Conservation (phyloP, 2,797 vertebrate species). For the Labroides dimidiatus region DNA sequence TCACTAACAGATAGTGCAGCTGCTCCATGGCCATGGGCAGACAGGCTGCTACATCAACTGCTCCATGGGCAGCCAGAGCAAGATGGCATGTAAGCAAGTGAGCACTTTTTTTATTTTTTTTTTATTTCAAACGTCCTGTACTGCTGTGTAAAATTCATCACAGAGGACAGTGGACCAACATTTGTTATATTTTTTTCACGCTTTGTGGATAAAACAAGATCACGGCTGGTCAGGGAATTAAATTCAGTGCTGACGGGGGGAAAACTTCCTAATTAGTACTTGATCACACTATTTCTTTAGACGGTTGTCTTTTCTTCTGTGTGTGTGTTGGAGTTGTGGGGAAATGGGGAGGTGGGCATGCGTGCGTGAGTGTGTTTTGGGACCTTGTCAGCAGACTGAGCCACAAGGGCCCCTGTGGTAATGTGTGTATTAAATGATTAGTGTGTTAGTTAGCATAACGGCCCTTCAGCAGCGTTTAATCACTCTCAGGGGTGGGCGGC, state of each 20-base stretch:
- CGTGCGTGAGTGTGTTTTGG: constrained; percentile 78
- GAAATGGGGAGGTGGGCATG: constrained; percentile 53
- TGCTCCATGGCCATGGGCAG: constrained; percentile 82
- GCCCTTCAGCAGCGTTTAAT: constrained; percentile 85
- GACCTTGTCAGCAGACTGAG: constrained; percentile 83
- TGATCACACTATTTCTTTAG: constrained; percentile 76
- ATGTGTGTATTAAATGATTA: constrained; percentile 88
- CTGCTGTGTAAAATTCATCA: constrained; percentile 54
- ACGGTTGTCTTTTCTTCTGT: constrained; percentile 66
- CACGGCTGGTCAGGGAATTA: constrained; percentile 71
- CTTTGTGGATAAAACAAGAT: constrained; percentile 73
- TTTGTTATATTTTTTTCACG: constrained; percentile 55
- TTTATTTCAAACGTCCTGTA: constrained; percentile 45
- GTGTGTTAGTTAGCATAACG: constrained; percentile 86
- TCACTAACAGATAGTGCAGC: constrained; percentile 81
- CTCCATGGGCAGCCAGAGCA: constrained; percentile 75
- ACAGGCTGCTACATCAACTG: constrained; percentile 81
- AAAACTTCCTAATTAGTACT: constrained; percentile 78
- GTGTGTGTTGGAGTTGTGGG: constrained; percentile 45
- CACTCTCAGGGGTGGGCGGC: constrained; percentile 84
- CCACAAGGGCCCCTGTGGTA: constrained; percentile 84
- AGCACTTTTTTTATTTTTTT: constrained; percentile 46
- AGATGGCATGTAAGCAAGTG: constrained; percentile 78
- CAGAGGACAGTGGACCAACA: constrained; percentile 53
- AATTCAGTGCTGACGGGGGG: constrained; percentile 68